Conservation (phyloP, 2,113 vertebrate genomes). For the Apus apus region DNA sequence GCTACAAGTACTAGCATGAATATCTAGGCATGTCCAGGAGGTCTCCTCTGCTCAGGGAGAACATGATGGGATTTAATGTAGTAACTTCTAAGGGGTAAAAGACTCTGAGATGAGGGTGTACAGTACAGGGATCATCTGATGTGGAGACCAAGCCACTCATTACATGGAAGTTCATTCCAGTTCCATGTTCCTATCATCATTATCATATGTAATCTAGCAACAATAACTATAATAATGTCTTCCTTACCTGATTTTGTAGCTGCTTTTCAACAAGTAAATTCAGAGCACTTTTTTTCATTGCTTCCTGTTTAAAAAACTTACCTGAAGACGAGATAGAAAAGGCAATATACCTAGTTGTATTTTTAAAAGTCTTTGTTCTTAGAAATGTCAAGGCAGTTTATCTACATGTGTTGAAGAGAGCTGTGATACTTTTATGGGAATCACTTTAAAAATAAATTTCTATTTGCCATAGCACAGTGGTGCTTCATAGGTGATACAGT, state of each 20-base stretch:
- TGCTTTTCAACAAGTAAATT: not conserved
- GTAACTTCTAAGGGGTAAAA: not conserved
- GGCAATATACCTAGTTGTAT: not conserved
- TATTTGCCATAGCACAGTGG: accelerated
- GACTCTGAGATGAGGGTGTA: not conserved
- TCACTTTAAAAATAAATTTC: not conserved
- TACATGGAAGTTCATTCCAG: not conserved
- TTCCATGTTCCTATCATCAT: accelerated
- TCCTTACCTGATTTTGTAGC: not conserved
- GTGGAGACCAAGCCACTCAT: not conserved
- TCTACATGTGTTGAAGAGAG: not conserved
- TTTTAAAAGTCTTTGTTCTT: not conserved
- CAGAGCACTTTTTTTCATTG: not conserved
- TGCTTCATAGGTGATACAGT: not conserved
- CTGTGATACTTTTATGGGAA: not conserved
- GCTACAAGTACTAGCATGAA: not conserved
- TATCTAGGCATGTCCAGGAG: not conserved
- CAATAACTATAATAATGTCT: not conserved
- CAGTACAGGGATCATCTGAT: not conserved
- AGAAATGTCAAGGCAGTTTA: not conserved
- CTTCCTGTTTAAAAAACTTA: not conserved
- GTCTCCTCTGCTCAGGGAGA: not conserved
- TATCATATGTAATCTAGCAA: not conserved
- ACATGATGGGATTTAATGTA: not conserved
- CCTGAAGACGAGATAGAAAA: not conserved